A percentile compares a stretch with the other conserved stretches of the same genome.
These are phyloP conservation scores for Hirtodrosophila confusa DNA, from an alignment of 2,888 invertebrate genomes.

Conservation along the genomic window DNA sequence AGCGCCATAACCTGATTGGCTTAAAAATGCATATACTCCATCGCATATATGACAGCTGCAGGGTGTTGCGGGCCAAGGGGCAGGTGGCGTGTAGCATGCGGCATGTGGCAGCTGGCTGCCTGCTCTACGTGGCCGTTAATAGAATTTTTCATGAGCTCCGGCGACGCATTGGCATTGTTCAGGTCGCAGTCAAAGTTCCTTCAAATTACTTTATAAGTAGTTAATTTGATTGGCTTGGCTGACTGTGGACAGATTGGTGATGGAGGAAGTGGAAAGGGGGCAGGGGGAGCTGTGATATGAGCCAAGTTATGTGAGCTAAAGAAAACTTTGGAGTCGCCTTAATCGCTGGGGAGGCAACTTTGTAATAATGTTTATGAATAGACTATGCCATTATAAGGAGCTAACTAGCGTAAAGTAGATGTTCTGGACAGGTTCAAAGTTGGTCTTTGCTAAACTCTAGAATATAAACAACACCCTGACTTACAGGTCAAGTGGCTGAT, in stretches of 20 bases:
- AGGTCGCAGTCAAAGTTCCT: conserved; percentile 58
- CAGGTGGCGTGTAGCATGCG: background rate
- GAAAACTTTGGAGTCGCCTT: conserved; percentile 56
- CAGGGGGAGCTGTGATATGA: conserved; percentile 52
- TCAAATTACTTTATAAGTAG: conserved; percentile 76
- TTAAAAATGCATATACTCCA: conserved; percentile 67
- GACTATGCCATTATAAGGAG: conserved; percentile 24
- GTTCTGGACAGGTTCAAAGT: conserved; percentile 32
- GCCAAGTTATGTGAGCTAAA: conserved; percentile 47
- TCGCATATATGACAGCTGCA: conserved; percentile 47
- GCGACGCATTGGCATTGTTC: conserved; percentile 62
- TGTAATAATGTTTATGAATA: conserved; percentile 70
- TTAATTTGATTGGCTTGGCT: conserved; percentile 69
- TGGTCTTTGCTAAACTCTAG: conserved; percentile 29
- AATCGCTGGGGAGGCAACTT: conserved; percentile 68
- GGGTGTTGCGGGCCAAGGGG: conserved; percentile 9
- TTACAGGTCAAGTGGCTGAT: conserved; percentile 16
- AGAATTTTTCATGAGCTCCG: conserved; percentile 73
- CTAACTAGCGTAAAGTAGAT: conserved; percentile 31
- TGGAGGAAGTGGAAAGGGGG: background rate
- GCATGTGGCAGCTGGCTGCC: conserved; percentile 15
- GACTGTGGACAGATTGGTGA: conserved; percentile 4
- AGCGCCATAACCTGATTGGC: conserved; percentile 64
- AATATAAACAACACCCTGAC: conserved; percentile 23
- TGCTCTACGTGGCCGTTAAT: conserved; percentile 57